Evolutionary conservation across 2,797 vertebrate species (phyloP).

Genomic region (Mionectes olivaceus): DNA sequence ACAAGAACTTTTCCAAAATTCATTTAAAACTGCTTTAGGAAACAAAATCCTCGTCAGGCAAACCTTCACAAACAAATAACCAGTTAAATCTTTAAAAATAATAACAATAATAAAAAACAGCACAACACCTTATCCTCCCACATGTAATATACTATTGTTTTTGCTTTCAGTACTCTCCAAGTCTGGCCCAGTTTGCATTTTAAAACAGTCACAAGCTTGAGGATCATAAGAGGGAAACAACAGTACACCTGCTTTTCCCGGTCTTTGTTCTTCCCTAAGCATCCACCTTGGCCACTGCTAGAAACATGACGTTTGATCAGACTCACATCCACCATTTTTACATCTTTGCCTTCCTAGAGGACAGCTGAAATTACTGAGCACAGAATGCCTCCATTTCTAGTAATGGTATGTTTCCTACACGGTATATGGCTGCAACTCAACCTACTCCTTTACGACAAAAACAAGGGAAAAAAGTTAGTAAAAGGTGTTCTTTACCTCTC

Average conservation of each 20-base stretch:
- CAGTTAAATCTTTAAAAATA: background rate
- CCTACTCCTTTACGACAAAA: background rate
- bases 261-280: background rate
- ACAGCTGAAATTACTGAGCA: background rate
- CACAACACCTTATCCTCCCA: background rate
- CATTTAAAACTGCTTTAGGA: background rate
- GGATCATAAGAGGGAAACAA: background rate
- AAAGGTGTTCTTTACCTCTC: slow-evolving; percentile 85
- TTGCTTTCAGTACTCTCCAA: background rate
- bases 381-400: background rate
- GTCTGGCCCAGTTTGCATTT: background rate
- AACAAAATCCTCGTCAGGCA: background rate
- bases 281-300: background rate
- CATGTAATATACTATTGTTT: background rate
- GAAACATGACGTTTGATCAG: background rate
- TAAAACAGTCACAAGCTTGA: background rate
- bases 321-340: background rate
- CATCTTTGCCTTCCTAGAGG: background rate
- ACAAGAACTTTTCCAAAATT: background rate
- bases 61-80: background rate
- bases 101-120: background rate
- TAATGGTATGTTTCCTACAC: rapidly evolving
- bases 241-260: background rate
- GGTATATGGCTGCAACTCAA: background rate
- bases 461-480: background rate